phyloP scores from a whole-genome alignment of 2,113 vertebrate genomes.

The Micromys minutus region DNA sequence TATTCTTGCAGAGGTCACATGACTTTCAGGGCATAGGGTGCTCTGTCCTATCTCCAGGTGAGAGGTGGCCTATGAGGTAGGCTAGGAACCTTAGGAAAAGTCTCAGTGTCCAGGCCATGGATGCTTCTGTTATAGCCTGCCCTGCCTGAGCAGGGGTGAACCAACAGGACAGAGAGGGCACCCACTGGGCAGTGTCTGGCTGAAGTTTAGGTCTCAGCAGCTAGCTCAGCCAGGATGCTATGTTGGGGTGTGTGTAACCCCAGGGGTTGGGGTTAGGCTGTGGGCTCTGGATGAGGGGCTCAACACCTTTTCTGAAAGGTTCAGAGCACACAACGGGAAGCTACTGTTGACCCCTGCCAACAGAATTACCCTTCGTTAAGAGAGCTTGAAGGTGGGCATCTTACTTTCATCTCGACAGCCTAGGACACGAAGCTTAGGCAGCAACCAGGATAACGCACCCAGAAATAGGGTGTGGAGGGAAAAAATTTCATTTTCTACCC shows the following conservation, averaged over 20 bases:
- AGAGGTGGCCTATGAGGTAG: background rate
- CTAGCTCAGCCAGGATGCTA: background rate
- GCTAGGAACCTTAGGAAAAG: background rate
- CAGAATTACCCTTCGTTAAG: background rate
- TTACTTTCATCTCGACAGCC: no score
- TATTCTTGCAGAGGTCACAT: rapidly evolving
- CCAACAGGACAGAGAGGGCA: background rate
- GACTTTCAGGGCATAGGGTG: background rate
- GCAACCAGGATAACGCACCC: background rate
- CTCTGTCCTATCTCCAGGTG: background rate
- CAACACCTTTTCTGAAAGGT: background rate
- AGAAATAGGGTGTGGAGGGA: background rate
- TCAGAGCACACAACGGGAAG: background rate
- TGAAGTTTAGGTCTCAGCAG: background rate
- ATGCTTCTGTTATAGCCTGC: background rate
- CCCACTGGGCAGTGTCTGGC: background rate
- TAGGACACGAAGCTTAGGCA: background rate
- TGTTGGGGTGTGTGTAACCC: background rate
- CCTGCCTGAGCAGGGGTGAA: background rate
- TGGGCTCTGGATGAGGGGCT: background rate
- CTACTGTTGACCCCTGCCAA: background rate
- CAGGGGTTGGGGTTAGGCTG: background rate
- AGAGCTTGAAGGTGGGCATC: no score
- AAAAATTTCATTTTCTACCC: background rate
- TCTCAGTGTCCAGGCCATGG: background rate